Evolutionary conservation across 2,888 invertebrate species (phyloP).

Genomic region (Drosophila neonasuta): DNA sequence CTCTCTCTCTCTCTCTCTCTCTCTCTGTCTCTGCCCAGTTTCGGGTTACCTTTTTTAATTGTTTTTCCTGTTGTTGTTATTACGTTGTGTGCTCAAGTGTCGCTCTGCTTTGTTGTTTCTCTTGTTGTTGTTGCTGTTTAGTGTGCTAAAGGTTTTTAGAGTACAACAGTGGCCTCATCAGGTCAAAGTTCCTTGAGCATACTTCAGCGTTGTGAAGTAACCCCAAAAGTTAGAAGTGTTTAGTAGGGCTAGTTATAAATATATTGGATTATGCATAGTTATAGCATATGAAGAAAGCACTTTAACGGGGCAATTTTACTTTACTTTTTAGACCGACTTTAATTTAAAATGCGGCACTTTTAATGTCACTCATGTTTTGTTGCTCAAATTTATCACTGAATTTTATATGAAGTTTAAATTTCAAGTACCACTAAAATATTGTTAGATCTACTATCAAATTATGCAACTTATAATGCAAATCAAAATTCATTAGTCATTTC

Average conservation of each 20-base stretch:
- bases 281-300: neutral
- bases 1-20: too few species aligned
- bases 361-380: neutral
- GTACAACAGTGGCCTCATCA: constrained; percentile 39
- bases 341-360: too few species aligned
- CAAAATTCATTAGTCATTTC: too few species aligned
- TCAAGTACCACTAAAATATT: too few species aligned
- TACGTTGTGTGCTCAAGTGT: constrained; percentile 44
- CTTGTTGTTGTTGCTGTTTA: constrained; percentile 23
- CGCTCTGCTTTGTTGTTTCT: constrained; percentile 44
- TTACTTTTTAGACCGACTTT: too few species aligned
- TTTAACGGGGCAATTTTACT: neutral
- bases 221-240: constrained; percentile 8
- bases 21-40: constrained; percentile 28
- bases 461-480: too few species aligned
- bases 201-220: constrained; percentile 16
- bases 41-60: constrained; percentile 65
- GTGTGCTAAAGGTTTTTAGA: constrained; percentile 42
- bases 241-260: constrained; percentile 4
- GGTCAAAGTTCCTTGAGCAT: constrained; percentile 45
- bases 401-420: too few species aligned
- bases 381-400: neutral
- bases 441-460: too few species aligned
- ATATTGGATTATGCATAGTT: neutral
- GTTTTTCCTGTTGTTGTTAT: constrained; percentile 49